Conservation (phyloP, 2,888 invertebrate species). For the Lucinisca nassula region DNA sequence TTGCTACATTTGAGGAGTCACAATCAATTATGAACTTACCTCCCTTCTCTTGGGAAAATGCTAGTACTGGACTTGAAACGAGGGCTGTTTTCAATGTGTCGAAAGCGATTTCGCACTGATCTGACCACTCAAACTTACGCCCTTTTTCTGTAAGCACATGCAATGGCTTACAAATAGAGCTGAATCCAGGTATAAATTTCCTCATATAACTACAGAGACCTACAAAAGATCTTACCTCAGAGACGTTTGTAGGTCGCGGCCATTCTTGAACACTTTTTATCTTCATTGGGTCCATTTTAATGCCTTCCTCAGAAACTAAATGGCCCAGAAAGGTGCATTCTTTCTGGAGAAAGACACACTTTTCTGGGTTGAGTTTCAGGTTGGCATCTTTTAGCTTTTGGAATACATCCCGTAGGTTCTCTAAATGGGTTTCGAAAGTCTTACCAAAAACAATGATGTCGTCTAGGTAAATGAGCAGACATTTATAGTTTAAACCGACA, state of each 20-base stretch:
- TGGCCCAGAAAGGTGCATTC: constrained; percentile 55
- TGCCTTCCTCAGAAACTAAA: constrained; percentile 47
- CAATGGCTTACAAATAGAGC: constrained; percentile 8
- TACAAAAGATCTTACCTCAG: constrained; percentile 35
- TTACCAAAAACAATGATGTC: constrained; percentile 62
- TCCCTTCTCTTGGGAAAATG: constrained; percentile 52
- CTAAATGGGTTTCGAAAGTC: constrained; percentile 55
- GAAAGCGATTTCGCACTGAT: too few species aligned
- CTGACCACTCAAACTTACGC: too few species aligned
- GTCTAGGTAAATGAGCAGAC: constrained; percentile 67
- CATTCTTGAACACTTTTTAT: constrained; percentile 31
- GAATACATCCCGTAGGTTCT: constrained; percentile 50
- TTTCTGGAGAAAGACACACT: constrained; percentile 50
- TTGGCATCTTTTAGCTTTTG: constrained; percentile 40
- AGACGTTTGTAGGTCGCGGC: constrained; percentile 37
- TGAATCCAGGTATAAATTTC: constrained; percentile 23
- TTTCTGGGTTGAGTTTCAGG: constrained; percentile 57
- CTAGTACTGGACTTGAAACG: constrained; percentile 58
- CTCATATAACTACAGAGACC: constrained; percentile 60
- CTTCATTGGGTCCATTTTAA: constrained; percentile 43
- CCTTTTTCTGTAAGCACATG: too few species aligned
- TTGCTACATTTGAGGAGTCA: constrained; percentile 62
- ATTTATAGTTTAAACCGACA: constrained; percentile 61
- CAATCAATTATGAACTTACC: constrained; percentile 66
- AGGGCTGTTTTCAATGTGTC: too few species aligned